These are phyloP conservation scores for Disparrhopalites patrizii DNA, from an alignment of 2,888 invertebrate genomes.

Conservation along the genomic window DNA sequence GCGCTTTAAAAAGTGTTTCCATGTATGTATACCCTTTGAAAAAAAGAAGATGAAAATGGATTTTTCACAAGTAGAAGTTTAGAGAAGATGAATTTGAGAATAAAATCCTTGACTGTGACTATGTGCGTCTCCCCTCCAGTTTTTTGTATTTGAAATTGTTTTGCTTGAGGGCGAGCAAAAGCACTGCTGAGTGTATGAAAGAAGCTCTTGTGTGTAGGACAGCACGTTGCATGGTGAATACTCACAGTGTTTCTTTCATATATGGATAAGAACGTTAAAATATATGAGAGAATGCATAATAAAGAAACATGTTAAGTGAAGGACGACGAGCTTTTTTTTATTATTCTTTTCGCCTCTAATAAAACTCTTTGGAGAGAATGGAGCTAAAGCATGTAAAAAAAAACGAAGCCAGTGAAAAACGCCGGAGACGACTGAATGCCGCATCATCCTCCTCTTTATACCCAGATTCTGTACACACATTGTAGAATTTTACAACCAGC, in stretches of 20 bases:
- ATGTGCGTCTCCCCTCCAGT: too few species aligned
- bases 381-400: too few species aligned
- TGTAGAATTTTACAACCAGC: background rate
- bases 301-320: slow-evolving; percentile 23
- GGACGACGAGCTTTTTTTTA: slow-evolving; percentile 23
- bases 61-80: background rate
- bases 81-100: background rate
- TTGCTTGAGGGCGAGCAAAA: slow-evolving; percentile 5
- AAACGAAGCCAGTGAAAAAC: background rate
- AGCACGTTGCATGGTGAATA: background rate
- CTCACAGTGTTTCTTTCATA: background rate
- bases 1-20: background rate
- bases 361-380: too few species aligned
- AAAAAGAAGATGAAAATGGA: too few species aligned
- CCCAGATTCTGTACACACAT: too few species aligned
- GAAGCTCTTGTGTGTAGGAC: background rate
- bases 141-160: slow-evolving; percentile 1
- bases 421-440: slow-evolving; percentile 5
- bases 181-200: too few species aligned
- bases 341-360: background rate
- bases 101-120: slow-evolving; percentile 10
- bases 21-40: too few species aligned
- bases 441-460: slow-evolving; percentile 4
- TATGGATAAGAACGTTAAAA: background rate
- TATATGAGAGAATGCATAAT: background rate